Conservation (phyloP, 92 coral and sea anemone species). For the Chrysogorgia sp. region DNA sequence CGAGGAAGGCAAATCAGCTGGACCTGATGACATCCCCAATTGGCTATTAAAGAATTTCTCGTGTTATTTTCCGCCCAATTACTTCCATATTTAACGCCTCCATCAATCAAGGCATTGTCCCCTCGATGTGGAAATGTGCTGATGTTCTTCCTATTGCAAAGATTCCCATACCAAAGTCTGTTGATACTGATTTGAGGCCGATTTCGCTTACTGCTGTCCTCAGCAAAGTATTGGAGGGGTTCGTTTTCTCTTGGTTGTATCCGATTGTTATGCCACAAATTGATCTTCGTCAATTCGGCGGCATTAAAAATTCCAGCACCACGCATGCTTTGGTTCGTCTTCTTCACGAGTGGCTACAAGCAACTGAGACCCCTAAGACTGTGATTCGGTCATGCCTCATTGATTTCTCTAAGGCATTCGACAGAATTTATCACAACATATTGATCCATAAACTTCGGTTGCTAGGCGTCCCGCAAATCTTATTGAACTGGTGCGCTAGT, state of each 20-base stretch:
- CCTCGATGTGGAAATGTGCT: slow-evolving; percentile 29
- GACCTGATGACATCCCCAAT: too few relatives aligned
- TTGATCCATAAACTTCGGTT: slow-evolving; percentile 33
- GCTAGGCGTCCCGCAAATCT: slow-evolving; percentile 22
- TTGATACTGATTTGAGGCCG: slow-evolving; percentile 34
- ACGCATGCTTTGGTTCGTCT: slow-evolving; percentile 57
- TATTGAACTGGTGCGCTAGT: slow-evolving; percentile 58
- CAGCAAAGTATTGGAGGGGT: slow-evolving; percentile 62
- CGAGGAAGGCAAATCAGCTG: slow-evolving; percentile 46
- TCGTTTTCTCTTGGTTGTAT: slow-evolving; percentile 40
- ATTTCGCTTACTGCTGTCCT: slow-evolving; percentile 56
- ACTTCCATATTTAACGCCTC: slow-evolving; percentile 42
- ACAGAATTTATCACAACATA: slow-evolving; percentile 57
- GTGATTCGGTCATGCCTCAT: slow-evolving; percentile 57
- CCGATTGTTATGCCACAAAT: slow-evolving; percentile 46
- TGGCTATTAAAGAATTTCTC: too few relatives aligned
- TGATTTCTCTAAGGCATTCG: slow-evolving; percentile 57
- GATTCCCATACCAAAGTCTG: slow-evolving; percentile 44
- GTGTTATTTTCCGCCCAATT: too few relatives aligned
- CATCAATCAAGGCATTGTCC: slow-evolving; percentile 47
- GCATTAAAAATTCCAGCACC: slow-evolving; percentile 47
- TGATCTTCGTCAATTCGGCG: slow-evolving; percentile 47
- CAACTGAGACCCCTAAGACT: slow-evolving; percentile 30
- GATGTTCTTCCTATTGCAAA: slow-evolving; percentile 51
- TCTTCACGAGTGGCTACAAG: neutral